Conservation (phyloP, 2,113 vertebrate genomes). For the Ophthalmolycus amberensis region DNA sequence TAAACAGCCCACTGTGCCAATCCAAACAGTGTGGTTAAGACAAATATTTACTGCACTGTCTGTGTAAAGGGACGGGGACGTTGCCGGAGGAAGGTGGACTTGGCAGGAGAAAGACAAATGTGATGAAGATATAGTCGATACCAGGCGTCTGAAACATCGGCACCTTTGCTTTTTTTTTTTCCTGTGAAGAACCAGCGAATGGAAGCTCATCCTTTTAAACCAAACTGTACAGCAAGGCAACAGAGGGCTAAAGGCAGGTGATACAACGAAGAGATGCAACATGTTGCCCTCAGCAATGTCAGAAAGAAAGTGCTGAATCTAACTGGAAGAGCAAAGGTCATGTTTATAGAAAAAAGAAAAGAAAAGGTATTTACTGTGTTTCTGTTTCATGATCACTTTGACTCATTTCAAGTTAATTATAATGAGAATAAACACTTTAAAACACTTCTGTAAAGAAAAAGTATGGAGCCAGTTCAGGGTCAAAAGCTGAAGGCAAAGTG, state of each 20-base stretch:
- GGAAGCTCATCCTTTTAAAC: slow-evolving; percentile 1
- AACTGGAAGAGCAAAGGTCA: slow-evolving; percentile 20
- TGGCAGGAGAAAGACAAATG: background rate
- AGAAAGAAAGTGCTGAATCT: background rate
- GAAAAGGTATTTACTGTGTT: background rate
- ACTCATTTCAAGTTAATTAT: slow-evolving; percentile 7
- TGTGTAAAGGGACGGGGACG: background rate
- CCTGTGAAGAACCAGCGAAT: background rate
- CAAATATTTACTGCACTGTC: background rate
- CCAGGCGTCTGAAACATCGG: background rate
- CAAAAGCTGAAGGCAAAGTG: slow-evolving; percentile 6
- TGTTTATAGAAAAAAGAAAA: background rate
- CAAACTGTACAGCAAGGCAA: slow-evolving; percentile 43
- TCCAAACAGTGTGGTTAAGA: background rate
- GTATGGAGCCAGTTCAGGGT: background rate
- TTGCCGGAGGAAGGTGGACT: background rate
- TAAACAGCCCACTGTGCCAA: background rate
- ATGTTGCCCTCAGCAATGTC: background rate
- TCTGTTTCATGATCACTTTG: slow-evolving; percentile 6
- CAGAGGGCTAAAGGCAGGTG: slow-evolving; percentile 54
- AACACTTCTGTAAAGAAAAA: slow-evolving; percentile 13
- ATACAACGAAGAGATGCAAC: slow-evolving; percentile 14
- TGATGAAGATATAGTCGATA: background rate
- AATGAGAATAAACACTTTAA: slow-evolving; percentile 13
- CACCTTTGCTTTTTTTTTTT: background rate